phyloP scores from a whole-genome alignment of 2,888 invertebrate species.

The Mimachlamys varia region DNA sequence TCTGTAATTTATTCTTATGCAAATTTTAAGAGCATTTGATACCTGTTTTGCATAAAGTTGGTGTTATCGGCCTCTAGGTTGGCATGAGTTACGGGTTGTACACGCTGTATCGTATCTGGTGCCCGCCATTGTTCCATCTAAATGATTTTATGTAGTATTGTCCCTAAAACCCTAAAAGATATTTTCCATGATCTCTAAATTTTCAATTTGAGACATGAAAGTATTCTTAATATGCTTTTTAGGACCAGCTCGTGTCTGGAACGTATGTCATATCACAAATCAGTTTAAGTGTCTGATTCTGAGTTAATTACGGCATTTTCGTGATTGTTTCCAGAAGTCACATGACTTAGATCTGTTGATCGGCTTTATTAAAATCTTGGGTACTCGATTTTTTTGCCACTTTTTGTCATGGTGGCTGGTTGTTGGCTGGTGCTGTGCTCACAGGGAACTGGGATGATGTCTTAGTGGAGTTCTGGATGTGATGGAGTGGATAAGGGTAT shows the following conservation, averaged over 20 bases:
- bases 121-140: slow-evolving; percentile 16
- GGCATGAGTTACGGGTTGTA: slow-evolving; percentile 20
- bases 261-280: background rate
- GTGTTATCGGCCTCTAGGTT: background rate
- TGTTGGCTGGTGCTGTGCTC: background rate
- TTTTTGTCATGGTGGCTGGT: background rate
- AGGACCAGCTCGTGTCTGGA: background rate
- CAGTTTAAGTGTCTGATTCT: background rate
- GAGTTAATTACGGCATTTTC: background rate
- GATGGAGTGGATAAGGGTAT: background rate
- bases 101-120: background rate
- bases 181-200: slow-evolving; percentile 18
- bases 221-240: background rate
- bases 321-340: background rate
- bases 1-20: background rate
- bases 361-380: background rate
- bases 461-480: background rate
- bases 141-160: slow-evolving; percentile 19
- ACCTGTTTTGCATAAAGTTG: slow-evolving; percentile 34
- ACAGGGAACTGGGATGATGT: background rate
- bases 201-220: background rate
- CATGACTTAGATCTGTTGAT: slow-evolving; percentile 12
- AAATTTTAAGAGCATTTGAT: slow-evolving; percentile 15
- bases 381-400: background rate
- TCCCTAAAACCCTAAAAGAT: background rate